phyloP scores from a whole-genome alignment of 1,140 invertebrate genomes.

The Cyclargus thomasi region DNA sequence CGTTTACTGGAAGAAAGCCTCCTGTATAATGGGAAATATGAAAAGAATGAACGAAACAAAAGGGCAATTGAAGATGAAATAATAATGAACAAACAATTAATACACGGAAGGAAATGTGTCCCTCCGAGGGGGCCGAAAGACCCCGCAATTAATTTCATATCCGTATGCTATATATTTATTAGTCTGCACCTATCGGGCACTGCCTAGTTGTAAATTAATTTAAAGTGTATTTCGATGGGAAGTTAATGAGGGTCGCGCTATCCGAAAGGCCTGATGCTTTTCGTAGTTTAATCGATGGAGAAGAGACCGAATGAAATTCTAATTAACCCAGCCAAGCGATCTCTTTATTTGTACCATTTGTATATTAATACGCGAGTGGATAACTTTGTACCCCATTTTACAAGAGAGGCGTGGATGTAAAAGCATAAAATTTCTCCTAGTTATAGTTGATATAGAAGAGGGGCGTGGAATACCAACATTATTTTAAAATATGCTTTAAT shows the following conservation, averaged over 20 bases:
- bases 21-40: conserved; percentile 57
- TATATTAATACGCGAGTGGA: too few species aligned
- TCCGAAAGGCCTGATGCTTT: neutral
- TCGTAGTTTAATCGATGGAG: neutral
- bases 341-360: too few species aligned
- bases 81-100: conserved; percentile 72
- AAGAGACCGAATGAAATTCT: neutral
- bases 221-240: neutral
- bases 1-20: conserved; percentile 56
- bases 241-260: neutral
- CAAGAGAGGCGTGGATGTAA: too few species aligned
- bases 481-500: too few species aligned
- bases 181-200: neutral
- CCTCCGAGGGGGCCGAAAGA: conserved; percentile 10
- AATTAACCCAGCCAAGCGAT: too few species aligned
- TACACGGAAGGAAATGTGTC: conserved; percentile 41
- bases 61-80: conserved; percentile 72
- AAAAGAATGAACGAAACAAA: conserved; percentile 64
- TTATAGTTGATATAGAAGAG: too few species aligned
- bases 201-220: neutral
- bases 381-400: too few species aligned
- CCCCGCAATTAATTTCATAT: conserved; percentile 17
- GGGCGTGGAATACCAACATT: too few species aligned
- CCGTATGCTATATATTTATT: conserved; percentile 1
- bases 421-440: too few species aligned